Percentiles rank a stretch among this genome's conserved stretches.
These are phyloP conservation scores for Zaprionus davidi DNA, from an alignment of 1,140 invertebrate species.

Conservation along the genomic window DNA sequence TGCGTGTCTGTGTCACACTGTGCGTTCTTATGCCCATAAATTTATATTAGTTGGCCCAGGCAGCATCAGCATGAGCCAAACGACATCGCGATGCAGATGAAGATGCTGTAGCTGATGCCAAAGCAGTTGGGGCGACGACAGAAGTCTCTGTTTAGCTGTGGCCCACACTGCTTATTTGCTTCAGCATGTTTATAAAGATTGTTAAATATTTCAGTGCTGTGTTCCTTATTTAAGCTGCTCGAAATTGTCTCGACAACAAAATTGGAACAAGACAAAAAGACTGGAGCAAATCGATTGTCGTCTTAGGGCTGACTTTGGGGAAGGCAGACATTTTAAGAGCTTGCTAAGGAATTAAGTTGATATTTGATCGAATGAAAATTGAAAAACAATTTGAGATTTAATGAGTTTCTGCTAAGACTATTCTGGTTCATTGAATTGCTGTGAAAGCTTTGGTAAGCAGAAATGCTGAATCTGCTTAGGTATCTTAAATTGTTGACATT, in stretches of 20 bases:
- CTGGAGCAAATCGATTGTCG: constrained; percentile 26
- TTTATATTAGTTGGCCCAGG: constrained; percentile 66
- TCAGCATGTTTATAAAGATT: constrained; percentile 30
- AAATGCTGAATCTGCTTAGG: neutral
- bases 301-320: constrained; percentile 1
- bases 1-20: constrained; percentile 61
- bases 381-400: neutral
- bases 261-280: constrained; percentile 1
- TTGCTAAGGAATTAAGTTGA: constrained; percentile 1
- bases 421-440: too few species aligned
- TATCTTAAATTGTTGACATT: too few species aligned
- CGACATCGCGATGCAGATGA: constrained; percentile 37
- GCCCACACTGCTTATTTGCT: constrained; percentile 22
- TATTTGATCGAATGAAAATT: neutral
- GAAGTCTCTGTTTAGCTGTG: constrained; percentile 11
- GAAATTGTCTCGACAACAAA: constrained; percentile 4
- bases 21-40: constrained; percentile 66
- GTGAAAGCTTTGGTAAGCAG: neutral
- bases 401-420: constrained; percentile 1
- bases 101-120: constrained; percentile 1
- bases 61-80: constrained; percentile 13
- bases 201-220: constrained; percentile 38
- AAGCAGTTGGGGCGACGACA: constrained; percentile 18
- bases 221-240: constrained; percentile 8
- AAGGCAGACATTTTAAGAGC: constrained; percentile 10